phyloP scores from a whole-genome alignment of 2,888 invertebrate species.

The Drosophila quasianomalipes region DNA sequence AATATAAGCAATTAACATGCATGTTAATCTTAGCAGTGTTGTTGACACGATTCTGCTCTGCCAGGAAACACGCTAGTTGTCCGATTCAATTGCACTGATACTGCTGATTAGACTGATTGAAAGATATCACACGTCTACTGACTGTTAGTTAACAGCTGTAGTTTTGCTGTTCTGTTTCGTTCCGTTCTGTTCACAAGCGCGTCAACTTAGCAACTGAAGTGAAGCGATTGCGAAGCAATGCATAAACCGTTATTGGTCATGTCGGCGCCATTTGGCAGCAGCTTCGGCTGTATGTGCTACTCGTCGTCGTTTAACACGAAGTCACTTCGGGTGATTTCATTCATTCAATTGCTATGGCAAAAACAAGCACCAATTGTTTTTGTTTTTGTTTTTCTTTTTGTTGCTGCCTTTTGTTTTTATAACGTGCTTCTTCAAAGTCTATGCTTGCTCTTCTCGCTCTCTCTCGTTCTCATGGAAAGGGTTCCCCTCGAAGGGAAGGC shows the following conservation, averaged over 20 bases:
- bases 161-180: constrained; percentile 11
- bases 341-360: constrained; percentile 67
- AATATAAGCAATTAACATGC: constrained; percentile 26
- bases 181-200: constrained; percentile 63
- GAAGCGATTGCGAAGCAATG: constrained; percentile 33
- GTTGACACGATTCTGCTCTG: constrained; percentile 28
- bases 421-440: constrained; percentile 63
- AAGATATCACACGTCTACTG: constrained; percentile 52
- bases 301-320: constrained; percentile 8
- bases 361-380: constrained; percentile 16
- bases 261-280: constrained; percentile 62
- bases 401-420: constrained; percentile 74
- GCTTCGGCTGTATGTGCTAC: constrained; percentile 49
- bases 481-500: constrained; percentile 18
- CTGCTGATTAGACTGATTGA: constrained; percentile 35
- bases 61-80: constrained; percentile 24
- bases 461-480: not conserved
- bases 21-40: constrained; percentile 13
- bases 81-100: constrained; percentile 27
- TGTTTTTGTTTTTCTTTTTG: constrained; percentile 60
- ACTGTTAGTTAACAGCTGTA: constrained; percentile 32
- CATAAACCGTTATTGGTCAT: constrained; percentile 41
- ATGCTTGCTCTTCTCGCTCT: constrained; percentile 18
- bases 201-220: constrained; percentile 71
- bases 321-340: constrained; percentile 59